Evolutionary conservation across 2,113 vertebrate species (phyloP).

Genomic region (Chrysemys picta): DNA sequence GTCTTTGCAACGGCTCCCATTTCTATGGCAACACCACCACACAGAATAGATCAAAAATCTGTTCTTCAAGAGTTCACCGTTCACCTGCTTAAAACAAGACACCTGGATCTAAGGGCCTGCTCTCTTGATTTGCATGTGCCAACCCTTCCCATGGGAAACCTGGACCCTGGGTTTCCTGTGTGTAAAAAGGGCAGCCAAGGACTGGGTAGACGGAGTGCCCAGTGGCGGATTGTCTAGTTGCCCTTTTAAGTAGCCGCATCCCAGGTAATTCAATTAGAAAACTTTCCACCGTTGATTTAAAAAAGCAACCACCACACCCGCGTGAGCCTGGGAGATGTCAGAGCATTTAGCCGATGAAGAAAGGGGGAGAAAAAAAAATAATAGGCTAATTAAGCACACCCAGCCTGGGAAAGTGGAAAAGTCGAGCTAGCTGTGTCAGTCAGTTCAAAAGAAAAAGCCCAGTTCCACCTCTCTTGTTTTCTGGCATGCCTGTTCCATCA

Average conservation of each 20-base stretch:
- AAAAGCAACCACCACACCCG: neutral
- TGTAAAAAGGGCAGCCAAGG: neutral
- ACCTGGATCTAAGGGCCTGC: rapidly evolving
- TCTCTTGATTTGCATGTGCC: rapidly evolving
- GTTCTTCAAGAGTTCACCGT: neutral
- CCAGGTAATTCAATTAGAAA: neutral
- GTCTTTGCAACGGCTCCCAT: slow-evolving; percentile 44
- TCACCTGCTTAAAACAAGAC: neutral
- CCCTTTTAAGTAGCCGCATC: rapidly evolving
- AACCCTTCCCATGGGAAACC: neutral
- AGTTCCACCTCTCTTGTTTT: neutral
- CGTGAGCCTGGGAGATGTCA: neutral
- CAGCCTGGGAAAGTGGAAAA: neutral
- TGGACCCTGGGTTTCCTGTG: neutral
- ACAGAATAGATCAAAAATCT: slow-evolving; percentile 36
- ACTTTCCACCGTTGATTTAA: neutral
- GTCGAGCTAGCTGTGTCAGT: neutral
- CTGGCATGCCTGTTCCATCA: neutral
- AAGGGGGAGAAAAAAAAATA: neutral
- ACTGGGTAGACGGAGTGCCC: neutral
- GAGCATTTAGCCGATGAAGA: neutral
- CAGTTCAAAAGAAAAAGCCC: neutral
- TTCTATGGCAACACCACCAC: slow-evolving; percentile 73
- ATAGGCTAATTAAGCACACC: neutral
- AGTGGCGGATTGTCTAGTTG: neutral